These are phyloP conservation scores for Ectemnius continuus DNA, from an alignment of 2,888 invertebrate genomes.

Conservation along the genomic window DNA sequence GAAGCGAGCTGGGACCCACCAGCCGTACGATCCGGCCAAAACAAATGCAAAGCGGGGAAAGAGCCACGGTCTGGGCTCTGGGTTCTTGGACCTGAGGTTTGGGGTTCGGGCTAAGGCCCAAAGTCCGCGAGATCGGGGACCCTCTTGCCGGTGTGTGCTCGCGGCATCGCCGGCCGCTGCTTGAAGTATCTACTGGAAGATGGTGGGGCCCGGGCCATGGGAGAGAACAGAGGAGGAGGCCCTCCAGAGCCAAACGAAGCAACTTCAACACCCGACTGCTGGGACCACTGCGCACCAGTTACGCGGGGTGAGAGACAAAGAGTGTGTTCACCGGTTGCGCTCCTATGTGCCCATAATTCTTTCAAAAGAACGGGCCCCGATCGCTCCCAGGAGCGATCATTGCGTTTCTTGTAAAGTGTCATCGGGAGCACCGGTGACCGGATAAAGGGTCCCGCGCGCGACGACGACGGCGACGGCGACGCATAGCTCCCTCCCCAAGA, in stretches of 20 bases:
- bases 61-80: constrained; percentile 16
- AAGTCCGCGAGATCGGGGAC: constrained; percentile 55
- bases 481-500: neutral
- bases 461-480: constrained; percentile 5
- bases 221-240: constrained; percentile 16
- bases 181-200: constrained; percentile 70
- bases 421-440: constrained; percentile 42
- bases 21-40: constrained; percentile 65
- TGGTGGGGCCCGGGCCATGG: constrained; percentile 4
- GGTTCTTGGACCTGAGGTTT: no score
- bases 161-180: constrained; percentile 60
- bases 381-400: constrained; percentile 53
- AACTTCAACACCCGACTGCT: constrained; percentile 13
- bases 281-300: constrained; percentile 19
- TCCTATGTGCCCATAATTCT: constrained; percentile 58
- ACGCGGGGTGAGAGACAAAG: constrained; percentile 60
- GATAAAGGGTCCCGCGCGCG: constrained; percentile 41
- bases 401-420: constrained; percentile 57
- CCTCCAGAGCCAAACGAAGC: constrained; percentile 45
- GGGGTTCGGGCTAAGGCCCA: constrained; percentile 24
- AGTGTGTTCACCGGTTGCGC: constrained; percentile 34
- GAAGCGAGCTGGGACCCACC: constrained; percentile 53
- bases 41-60: constrained; percentile 75
- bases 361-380: constrained; percentile 43
- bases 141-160: constrained; percentile 48